phyloP scores from a whole-genome alignment of 2,113 vertebrate species.

The Willisornis vidua region DNA sequence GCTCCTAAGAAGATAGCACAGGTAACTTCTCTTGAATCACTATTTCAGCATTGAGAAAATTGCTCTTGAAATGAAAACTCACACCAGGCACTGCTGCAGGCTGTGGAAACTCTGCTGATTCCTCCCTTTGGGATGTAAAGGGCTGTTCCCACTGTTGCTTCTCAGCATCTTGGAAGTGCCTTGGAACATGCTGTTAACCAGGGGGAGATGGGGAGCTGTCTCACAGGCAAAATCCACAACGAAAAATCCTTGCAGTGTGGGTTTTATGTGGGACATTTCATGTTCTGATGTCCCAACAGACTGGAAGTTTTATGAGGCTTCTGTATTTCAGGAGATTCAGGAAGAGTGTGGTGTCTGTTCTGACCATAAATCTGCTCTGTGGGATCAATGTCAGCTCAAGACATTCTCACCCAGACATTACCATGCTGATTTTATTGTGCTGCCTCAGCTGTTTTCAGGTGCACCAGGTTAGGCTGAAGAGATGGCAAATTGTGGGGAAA shows the following conservation, averaged over 20 bases:
- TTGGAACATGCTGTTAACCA: neutral
- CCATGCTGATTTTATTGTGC: neutral
- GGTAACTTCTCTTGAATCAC: neutral
- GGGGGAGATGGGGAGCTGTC: neutral
- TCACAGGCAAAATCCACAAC: neutral
- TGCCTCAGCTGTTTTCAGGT: neutral
- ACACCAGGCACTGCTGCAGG: neutral
- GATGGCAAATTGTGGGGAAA: fast-evolving
- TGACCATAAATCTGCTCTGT: fast-evolving
- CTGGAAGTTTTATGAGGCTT: neutral
- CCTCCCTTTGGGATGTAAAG: neutral
- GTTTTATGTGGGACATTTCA: neutral
- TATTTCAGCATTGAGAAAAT: neutral
- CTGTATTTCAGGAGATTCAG: neutral
- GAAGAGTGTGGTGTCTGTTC: neutral
- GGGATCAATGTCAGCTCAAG: neutral
- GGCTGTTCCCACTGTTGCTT: neutral
- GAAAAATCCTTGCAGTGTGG: neutral
- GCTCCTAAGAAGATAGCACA: neutral
- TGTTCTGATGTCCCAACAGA: neutral
- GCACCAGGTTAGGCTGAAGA: neutral
- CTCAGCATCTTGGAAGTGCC: neutral
- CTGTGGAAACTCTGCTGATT: neutral
- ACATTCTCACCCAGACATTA: neutral
- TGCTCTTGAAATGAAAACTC: neutral